A percentile compares a stretch with the other conserved stretches of the same genome.
phyloP scores from a whole-genome alignment of 2,888 invertebrate species.

The Ophion ellenae region DNA sequence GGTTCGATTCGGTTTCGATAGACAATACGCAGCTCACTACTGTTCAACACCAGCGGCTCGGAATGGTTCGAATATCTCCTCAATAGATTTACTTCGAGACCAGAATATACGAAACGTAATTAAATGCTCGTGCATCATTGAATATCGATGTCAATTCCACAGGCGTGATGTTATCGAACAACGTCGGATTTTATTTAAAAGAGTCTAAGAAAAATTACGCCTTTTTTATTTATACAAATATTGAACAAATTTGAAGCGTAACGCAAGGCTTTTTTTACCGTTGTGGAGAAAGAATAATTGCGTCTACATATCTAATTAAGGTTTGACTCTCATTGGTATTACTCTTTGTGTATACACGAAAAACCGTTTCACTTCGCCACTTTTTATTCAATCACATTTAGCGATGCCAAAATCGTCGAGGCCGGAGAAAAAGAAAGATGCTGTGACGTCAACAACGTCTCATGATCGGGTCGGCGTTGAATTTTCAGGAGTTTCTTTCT shows the following conservation, averaged over 20 bases:
- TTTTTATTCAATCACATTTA: too few relatives aligned
- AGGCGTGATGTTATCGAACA: background rate
- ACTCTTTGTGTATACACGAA: too few relatives aligned
- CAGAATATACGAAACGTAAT: slow-evolving; percentile 16
- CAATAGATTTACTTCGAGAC: slow-evolving; percentile 30
- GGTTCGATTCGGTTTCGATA: background rate
- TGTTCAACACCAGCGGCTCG: background rate
- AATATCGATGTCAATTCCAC: slow-evolving; percentile 5
- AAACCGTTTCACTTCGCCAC: too few relatives aligned
- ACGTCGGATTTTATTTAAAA: background rate
- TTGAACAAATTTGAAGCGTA: too few relatives aligned
- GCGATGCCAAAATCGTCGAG: too few relatives aligned
- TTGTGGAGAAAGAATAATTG: too few relatives aligned
- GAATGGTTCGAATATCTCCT: slow-evolving; percentile 22
- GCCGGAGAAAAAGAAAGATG: background rate
- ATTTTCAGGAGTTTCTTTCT: slow-evolving; percentile 7
- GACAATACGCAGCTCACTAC: background rate
- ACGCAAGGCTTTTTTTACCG: too few relatives aligned
- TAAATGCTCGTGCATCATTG: slow-evolving; percentile 29
- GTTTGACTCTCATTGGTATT: too few relatives aligned
- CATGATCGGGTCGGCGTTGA: background rate
- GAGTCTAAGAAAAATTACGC: too few relatives aligned
- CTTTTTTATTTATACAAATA: too few relatives aligned
- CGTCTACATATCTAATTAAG: too few relatives aligned
- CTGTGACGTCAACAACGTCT: background rate